These are phyloP conservation scores for Dioctria rufipes DNA, from an alignment of 2,888 invertebrate genomes.

Conservation along the genomic window DNA sequence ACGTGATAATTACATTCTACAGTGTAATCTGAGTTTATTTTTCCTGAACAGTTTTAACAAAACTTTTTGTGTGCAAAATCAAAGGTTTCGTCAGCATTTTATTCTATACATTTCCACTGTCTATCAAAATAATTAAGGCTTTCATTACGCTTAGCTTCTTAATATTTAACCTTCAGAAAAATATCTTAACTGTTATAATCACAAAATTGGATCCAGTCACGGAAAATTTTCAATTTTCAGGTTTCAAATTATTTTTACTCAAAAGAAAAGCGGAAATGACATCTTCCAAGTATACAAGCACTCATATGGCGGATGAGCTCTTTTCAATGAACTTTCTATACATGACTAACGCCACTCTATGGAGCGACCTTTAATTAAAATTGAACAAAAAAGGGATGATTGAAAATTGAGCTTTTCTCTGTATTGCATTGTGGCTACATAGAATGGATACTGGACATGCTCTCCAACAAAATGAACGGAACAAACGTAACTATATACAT, in stretches of 20 bases:
- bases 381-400: slow-evolving; percentile 32
- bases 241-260: slow-evolving; percentile 8
- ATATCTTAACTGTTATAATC: no score
- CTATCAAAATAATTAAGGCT: no score
- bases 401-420: slow-evolving; percentile 15
- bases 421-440: not conserved
- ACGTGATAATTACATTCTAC: no score
- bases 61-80: no score
- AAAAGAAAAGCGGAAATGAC: not conserved
- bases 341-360: slow-evolving; percentile 21
- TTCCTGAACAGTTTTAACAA: no score
- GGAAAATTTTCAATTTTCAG: slow-evolving; percentile 19
- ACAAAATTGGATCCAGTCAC: no score
- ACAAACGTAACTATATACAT: not conserved
- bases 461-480: slow-evolving; percentile 14
- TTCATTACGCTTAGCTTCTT: no score
- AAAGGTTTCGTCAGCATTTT: no score
- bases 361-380: slow-evolving; percentile 28
- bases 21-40: no score
- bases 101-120: no score
- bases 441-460: not conserved
- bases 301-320: slow-evolving; percentile 15
- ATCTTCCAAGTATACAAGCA: not conserved
- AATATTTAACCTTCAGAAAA: no score
- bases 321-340: slow-evolving; percentile 15